Base-by-base conservation (phyloP, 2,888 invertebrate species). In the Tetranychus piercei region DNA sequence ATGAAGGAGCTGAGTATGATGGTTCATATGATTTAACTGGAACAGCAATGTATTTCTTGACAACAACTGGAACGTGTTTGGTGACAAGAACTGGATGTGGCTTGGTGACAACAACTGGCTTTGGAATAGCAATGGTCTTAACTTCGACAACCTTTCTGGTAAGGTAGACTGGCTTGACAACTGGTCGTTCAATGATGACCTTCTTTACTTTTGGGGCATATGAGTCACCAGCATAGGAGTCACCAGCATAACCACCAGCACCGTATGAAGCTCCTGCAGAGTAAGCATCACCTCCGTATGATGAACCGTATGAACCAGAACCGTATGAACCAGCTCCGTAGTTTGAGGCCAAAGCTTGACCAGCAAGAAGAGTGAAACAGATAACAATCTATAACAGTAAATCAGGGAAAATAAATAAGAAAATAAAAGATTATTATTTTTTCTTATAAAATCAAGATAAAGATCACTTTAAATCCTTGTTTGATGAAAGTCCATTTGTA, bases 191-290 rank as follows among this genome's bases (percentile, higher is more conserved):
- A 69, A 69, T 69, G 69, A 69, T 69, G 20, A 69, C 9, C 22
- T 69, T 69, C 69, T 69, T 69, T 18, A 69, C 69, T 22, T 69
- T 69, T 69, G 55, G 55, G 5, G 55, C 55, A 55, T 55, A 55
- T 5, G 55, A 55, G 15, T 1, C 55, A 55, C 55, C 55, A 1
- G 5, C 9, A 15, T 55, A 55, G 9, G 55, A 55, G 6, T 55
- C 55, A 45, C 2, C 45, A 11, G 45, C 8, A 15, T 45, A 45
- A 11, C 9, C 8, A 15, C 15, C 55, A 55, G 11, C 55, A 55
- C 55, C 6, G 55, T 55, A 55, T 55, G 55, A 55, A 55, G 34
- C 34, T 34, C 55, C 55, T 55, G 55, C 1, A 15, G 55, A 15
- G 55, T 55, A 55, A 15, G 55, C 9, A 55, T 9, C 55, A 15